These are phyloP conservation scores for Amphipoea oculea DNA, from an alignment of 2,888 invertebrate species.

Conservation along the genomic window DNA sequence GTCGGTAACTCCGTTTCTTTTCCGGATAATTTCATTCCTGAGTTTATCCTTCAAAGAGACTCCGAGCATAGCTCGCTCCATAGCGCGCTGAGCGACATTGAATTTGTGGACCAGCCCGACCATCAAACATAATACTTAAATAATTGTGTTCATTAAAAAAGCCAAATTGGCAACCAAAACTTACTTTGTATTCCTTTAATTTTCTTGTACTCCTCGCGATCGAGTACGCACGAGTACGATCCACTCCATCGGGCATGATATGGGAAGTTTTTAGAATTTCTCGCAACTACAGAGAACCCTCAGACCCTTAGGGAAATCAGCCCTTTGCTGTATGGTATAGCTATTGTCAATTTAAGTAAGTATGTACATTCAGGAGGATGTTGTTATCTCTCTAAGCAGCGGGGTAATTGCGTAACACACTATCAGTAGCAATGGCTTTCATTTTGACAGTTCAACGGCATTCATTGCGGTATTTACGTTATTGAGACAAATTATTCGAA, in stretches of 20 bases:
- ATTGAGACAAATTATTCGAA: no score
- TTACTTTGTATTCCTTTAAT: neutral
- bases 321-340: slow-evolving; percentile 38
- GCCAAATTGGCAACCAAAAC: neutral
- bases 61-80: no score
- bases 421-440: neutral
- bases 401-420: neutral
- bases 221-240: neutral
- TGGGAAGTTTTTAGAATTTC: slow-evolving; percentile 23
- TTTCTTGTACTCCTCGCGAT: slow-evolving; percentile 39
- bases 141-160: no score
- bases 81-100: no score
- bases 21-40: no score
- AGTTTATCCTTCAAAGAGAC: no score
- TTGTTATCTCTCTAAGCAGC: slow-evolving; percentile 12
- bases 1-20: no score
- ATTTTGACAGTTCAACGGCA: no score
- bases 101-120: no score
- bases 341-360: slow-evolving; percentile 52
- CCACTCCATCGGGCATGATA: slow-evolving; percentile 16
- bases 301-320: slow-evolving; percentile 54
- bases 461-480: no score
- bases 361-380: slow-evolving; percentile 20
- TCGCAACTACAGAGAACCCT: slow-evolving; percentile 29
- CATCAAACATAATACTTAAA: neutral